These are phyloP conservation scores for Synanceia verrucosa DNA, from an alignment of 2,797 vertebrate genomes.

Conservation along the genomic window DNA sequence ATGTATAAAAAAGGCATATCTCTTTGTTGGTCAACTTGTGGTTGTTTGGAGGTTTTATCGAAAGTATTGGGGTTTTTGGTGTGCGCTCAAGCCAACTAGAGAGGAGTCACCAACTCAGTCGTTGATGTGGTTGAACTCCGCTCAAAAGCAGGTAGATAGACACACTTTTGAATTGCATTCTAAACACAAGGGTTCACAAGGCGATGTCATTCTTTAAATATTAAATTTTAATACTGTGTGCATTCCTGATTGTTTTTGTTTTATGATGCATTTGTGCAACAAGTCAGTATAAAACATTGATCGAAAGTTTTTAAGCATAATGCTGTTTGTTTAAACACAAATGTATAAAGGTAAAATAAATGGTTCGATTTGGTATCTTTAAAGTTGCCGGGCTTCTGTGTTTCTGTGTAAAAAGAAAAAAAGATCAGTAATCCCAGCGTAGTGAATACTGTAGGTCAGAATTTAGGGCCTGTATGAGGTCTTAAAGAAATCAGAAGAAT, in stretches of 20 bases:
- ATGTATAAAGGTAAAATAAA: constrained; percentile 77
- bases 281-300: constrained; percentile 75
- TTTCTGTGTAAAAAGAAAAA: background rate
- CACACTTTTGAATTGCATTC: constrained; percentile 86
- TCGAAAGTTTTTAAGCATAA: constrained; percentile 78
- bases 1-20: constrained; percentile 90
- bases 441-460: background rate
- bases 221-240: constrained; percentile 79
- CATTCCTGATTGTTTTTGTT: constrained; percentile 82
- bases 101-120: constrained; percentile 81
- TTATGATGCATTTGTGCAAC: constrained; percentile 85
- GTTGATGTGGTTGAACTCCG: constrained; percentile 79
- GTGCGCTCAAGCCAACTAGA: constrained; percentile 85
- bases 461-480: background rate
- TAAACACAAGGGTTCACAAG: constrained; percentile 70
- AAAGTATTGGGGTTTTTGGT: constrained; percentile 88
- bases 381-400: constrained; percentile 16
- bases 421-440: background rate
- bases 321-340: constrained; percentile 73
- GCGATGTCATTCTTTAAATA: constrained; percentile 68
- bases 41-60: constrained; percentile 92
- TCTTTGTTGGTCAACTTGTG: constrained; percentile 89
- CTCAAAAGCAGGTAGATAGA: constrained; percentile 76
- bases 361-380: constrained; percentile 77
- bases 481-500: background rate